Conservation (phyloP, 1,140 invertebrate genomes). For the Tetranychus urticae region DNA sequence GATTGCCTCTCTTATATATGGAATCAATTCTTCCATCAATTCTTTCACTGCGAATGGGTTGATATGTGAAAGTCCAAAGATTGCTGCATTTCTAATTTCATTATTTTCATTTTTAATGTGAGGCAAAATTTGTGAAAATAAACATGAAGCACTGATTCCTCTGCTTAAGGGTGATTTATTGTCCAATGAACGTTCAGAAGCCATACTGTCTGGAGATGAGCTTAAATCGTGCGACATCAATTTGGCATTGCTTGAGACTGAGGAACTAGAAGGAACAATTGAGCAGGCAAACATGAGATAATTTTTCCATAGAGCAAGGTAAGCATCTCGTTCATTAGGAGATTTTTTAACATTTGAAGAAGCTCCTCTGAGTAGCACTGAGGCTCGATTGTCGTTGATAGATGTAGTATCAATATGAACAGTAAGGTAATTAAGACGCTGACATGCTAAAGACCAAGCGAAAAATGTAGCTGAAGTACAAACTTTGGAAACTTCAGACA, state of each 20-base stretch:
- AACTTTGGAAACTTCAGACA: conserved; percentile 47
- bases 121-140: conserved; percentile 77
- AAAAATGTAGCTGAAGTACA: conserved; percentile 64
- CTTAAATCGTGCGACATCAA: conserved; percentile 61
- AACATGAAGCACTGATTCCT: conserved; percentile 41
- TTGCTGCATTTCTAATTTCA: conserved; percentile 76
- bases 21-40: conserved; percentile 78
- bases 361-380: conserved; percentile 36
- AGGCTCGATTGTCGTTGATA: conserved; percentile 87
- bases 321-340: conserved; percentile 65
- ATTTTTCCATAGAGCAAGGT: conserved; percentile 84
- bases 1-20: conserved; percentile 78
- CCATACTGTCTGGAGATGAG: conserved; percentile 61
- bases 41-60: conserved; percentile 39
- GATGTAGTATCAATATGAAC: conserved; percentile 77
- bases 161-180: conserved; percentile 17
- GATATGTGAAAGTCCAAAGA: conserved; percentile 73
- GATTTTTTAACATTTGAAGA: conserved; percentile 41
- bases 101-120: conserved; percentile 59
- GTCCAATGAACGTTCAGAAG: conserved; percentile 41
- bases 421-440: conserved; percentile 64
- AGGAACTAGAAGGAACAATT: conserved; percentile 64
- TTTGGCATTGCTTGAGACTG: conserved; percentile 21
- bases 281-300: conserved; percentile 82
- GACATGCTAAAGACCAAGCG: conserved; percentile 85